These are phyloP conservation scores for Phyllotreta cruciferae DNA, from an alignment of 2,888 invertebrate species.

Conservation along the genomic window DNA sequence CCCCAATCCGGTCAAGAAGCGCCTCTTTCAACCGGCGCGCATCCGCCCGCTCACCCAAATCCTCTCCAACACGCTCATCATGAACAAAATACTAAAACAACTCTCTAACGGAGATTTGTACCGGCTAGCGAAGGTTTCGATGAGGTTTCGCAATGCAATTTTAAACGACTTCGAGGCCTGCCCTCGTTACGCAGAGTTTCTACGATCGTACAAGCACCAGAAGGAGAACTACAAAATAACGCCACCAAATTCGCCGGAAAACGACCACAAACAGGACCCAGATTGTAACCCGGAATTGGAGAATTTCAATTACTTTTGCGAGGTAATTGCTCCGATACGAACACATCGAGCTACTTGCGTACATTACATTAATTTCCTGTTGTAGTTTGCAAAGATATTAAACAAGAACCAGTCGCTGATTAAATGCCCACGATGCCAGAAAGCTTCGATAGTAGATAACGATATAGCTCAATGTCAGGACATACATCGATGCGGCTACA, in stretches of 20 bases:
- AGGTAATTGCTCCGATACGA: conserved; percentile 38
- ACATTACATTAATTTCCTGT: conserved; percentile 14
- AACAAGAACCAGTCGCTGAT: conserved; percentile 50
- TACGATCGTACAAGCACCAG: conserved; percentile 42
- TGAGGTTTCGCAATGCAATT: conserved; percentile 41
- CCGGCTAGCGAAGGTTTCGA: conserved; percentile 50
- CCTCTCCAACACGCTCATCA: conserved; percentile 46
- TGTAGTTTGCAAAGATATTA: conserved; percentile 47
- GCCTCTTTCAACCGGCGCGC: conserved; percentile 44
- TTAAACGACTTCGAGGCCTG: conserved; percentile 38
- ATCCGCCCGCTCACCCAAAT: conserved; percentile 41
- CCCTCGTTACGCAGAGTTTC: conserved; percentile 41
- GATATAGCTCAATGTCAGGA: conserved; percentile 55
- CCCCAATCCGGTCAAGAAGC: conserved; percentile 49
- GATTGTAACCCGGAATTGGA: conserved; percentile 41
- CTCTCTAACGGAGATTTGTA: conserved; percentile 54
- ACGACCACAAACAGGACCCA: conserved; percentile 31
- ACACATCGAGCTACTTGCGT: background rate
- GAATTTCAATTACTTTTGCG: conserved; percentile 44
- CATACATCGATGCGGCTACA: conserved; percentile 51
- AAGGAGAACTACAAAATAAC: conserved; percentile 53
- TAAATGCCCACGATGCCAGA: conserved; percentile 52
- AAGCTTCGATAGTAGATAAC: conserved; percentile 52
- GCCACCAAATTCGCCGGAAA: conserved; percentile 51
- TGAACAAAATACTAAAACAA: conserved; percentile 50